Percentiles rank a stretch among this genome's conserved stretches.
These are phyloP conservation scores for Parotocinclus haroldoi DNA, from an alignment of 2,797 vertebrate species.

Conservation along the genomic window DNA sequence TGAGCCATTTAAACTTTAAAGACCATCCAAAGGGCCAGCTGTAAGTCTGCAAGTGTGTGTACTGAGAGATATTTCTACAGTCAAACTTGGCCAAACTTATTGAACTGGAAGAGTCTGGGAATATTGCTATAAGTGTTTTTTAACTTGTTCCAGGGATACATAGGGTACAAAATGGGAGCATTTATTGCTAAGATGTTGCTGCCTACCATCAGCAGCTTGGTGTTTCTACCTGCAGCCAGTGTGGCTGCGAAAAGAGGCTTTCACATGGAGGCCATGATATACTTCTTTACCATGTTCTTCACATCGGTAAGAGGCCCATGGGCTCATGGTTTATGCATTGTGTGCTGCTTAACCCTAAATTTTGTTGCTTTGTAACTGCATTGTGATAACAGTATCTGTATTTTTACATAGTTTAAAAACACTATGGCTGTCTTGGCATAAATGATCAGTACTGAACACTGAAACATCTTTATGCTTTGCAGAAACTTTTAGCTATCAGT, in stretches of 20 bases:
- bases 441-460: too few species aligned
- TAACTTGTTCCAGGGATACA: conserved; percentile 7
- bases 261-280: conserved; percentile 98
- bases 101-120: background rate
- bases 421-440: too few species aligned
- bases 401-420: too few species aligned
- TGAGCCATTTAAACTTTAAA: conserved; percentile 81
- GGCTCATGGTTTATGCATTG: background rate
- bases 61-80: conserved; percentile 7
- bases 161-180: conserved; percentile 77
- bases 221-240: conserved; percentile 85
- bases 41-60: conserved; percentile 47
- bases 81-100: background rate
- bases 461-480: too few species aligned
- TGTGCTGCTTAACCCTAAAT: background rate
- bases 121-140: background rate
- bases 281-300: conserved; percentile 98
- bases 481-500: too few species aligned
- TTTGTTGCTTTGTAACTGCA: too few species aligned
- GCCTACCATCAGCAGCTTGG: conserved; percentile 90
- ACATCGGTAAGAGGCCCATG: conserved; percentile 76
- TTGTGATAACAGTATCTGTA: too few species aligned
- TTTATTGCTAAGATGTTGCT: conserved; percentile 89
- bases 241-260: conserved; percentile 89
- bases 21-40: conserved; percentile 63